Evolutionary conservation across 1,140 invertebrate genomes (phyloP).

Genomic region (Trichonephila clavata): DNA sequence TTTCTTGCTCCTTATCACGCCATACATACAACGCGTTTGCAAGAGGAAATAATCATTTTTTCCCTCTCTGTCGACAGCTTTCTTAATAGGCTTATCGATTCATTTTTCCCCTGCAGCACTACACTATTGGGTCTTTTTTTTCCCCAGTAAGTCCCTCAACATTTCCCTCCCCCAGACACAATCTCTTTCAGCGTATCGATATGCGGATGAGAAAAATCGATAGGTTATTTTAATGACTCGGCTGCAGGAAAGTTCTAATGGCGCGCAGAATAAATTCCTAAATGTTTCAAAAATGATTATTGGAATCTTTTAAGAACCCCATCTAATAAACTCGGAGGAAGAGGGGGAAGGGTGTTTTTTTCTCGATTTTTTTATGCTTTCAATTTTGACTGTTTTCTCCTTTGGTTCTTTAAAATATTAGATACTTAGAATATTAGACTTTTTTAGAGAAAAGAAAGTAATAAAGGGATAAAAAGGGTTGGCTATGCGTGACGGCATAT

Average conservation of each 20-base stretch:
- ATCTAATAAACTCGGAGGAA: background rate
- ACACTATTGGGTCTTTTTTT: conserved; percentile 17
- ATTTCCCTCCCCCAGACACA: conserved; percentile 9
- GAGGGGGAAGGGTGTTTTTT: background rate
- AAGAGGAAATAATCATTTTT: background rate
- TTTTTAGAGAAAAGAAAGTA: background rate
- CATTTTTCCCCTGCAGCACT: background rate
- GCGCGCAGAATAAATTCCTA: conserved; percentile 5
- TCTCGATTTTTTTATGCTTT: background rate
- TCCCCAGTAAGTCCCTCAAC: background rate
- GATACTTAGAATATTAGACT: background rate
- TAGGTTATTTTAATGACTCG: conserved; percentile 35
- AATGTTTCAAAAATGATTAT: conserved; percentile 43
- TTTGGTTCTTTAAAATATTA: background rate
- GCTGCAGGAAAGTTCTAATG: conserved; percentile 18
- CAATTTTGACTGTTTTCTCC: background rate
- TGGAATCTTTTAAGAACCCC: conserved; percentile 36
- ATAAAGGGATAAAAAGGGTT: background rate
- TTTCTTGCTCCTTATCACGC: background rate
- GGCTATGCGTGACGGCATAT: background rate
- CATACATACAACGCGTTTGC: background rate
- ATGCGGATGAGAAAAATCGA: conserved; percentile 4
- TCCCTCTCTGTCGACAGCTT: background rate
- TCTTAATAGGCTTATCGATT: conserved; percentile 34
- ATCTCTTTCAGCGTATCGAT: conserved; percentile 36